These are phyloP conservation scores for Thalassophryne amazonica DNA, from an alignment of 2,797 vertebrate genomes.

Conservation along the genomic window DNA sequence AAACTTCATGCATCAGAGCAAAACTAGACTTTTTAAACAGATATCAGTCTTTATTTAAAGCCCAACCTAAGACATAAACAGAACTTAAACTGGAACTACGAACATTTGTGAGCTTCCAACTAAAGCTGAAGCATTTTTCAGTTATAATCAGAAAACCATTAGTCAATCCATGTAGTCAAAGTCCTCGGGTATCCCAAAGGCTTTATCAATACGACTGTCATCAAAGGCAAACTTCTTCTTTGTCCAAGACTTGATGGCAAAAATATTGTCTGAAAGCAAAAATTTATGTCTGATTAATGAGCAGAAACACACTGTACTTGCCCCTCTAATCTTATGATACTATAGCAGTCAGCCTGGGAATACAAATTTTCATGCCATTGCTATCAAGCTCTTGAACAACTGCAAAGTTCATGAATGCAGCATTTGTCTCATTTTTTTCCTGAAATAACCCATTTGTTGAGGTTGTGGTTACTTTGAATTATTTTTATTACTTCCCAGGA, in stretches of 20 bases:
- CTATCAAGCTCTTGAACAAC: not conserved
- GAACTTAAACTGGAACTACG: conserved; percentile 16
- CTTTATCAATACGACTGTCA: conserved; percentile 89
- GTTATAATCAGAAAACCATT: not conserved
- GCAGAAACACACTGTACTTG: not conserved
- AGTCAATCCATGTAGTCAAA: conserved; percentile 94
- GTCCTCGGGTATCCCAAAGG: conserved; percentile 96
- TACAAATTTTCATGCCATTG: not conserved
- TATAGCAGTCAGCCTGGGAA: not conserved
- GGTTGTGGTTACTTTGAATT: too few species aligned
- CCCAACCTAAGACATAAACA: not conserved
- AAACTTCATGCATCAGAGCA: conserved; percentile 23
- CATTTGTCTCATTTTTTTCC: conserved; percentile 3
- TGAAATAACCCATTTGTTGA: too few species aligned
- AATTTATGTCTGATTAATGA: not conserved
- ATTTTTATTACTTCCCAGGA: too few species aligned
- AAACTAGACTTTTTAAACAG: not conserved
- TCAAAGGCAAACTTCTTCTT: conserved; percentile 96
- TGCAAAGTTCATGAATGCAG: conserved; percentile 4
- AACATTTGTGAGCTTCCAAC: conserved; percentile 3
- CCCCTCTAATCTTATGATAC: not conserved
- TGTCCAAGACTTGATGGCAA: conserved; percentile 97
- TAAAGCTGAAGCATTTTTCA: conserved; percentile 1
- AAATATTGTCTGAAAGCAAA: conserved; percentile 88
- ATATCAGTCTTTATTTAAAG: not conserved